Evolutionary conservation across 2,888 invertebrate genomes (phyloP).

Genomic region (Apodemia zela): DNA sequence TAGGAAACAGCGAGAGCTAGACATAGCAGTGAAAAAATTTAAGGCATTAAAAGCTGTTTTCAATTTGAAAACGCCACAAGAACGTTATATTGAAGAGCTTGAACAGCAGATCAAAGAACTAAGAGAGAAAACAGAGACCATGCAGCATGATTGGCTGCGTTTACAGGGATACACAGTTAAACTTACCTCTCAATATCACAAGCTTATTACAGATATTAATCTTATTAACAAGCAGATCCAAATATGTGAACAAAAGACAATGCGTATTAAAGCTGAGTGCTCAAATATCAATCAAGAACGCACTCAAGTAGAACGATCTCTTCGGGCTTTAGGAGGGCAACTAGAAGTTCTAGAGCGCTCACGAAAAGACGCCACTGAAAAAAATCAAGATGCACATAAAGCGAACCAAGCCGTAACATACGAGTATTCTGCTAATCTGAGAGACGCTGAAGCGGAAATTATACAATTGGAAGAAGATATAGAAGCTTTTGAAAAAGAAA

Average conservation of each 20-base stretch:
- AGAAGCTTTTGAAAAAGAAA: constrained; percentile 83
- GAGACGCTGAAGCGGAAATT: constrained; percentile 83
- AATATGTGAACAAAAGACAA: constrained; percentile 87
- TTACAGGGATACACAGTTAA: constrained; percentile 86
- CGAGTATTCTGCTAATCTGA: constrained; percentile 78
- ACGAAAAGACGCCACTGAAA: constrained; percentile 80
- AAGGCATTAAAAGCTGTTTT: constrained; percentile 33
- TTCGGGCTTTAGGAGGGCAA: constrained; percentile 82
- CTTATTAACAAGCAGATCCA: constrained; percentile 84
- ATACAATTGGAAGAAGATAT: constrained; percentile 85
- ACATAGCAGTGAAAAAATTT: constrained; percentile 58
- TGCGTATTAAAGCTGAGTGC: constrained; percentile 84
- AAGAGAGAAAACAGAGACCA: constrained; percentile 81
- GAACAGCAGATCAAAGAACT: constrained; percentile 83
- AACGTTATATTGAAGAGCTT: constrained; percentile 82
- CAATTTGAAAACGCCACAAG: constrained; percentile 69
- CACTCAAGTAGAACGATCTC: constrained; percentile 76
- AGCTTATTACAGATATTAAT: constrained; percentile 84
- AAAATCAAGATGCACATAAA: constrained; percentile 78
- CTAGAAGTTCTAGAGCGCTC: constrained; percentile 81
- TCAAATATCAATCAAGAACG: constrained; percentile 79
- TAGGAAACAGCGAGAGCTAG: constrained; percentile 64
- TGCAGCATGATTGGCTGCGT: constrained; percentile 88
- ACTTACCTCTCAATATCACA: constrained; percentile 84
- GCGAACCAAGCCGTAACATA: constrained; percentile 79